Base-by-base conservation (phyloP, 2,797 vertebrate genomes). In the Clarias pachynema region DNA sequence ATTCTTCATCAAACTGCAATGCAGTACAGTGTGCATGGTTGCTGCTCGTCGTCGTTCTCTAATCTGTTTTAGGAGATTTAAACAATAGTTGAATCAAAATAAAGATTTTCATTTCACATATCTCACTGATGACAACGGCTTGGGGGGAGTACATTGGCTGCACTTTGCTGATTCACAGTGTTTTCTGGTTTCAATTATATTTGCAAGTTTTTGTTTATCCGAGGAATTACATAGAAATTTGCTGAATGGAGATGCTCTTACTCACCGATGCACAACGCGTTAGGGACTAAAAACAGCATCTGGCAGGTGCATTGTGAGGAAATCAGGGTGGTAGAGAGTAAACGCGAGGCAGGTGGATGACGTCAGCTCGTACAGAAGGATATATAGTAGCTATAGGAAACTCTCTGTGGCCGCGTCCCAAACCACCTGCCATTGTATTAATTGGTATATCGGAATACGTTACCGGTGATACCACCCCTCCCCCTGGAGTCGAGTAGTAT, bases 271-370 rank as follows among this genome's bases (percentile, higher is more conserved):
- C 68, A 60, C 53, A 73, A 44, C 31, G 29, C 65, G 75, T n/a
- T 12, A 70, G 79, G 72, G 66, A 68, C 20, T 37, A 59, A 15
- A 57, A 86, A 68, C 63, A 63, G 63, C 37, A 37, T 40, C 7
- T 56, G 57, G 72, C 29, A 49, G n/a, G 34, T 75, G 37, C 57
- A 72, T 40, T 78, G 60, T 57, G 29, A 40, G 18, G 31, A 73
- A 79, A 49, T 5, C 31, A 62, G n/a, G 20, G 31, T 56, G 44
- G 84, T 24, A 68, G 77, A 66, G 65, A 77, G 74, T 34, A 60
- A 78, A 37, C 29, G 20, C 75, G 26, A 37, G 40, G n/a, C 89
- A 91, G 88, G 89, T 90, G 83, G 82, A 86, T 89, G 91, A 90
- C 88, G 86, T 90, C 88, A 89, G 72, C 79, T 62, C 68, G 65